These are phyloP conservation scores for Thymelicus sylvestris DNA, from an alignment of 2,888 invertebrate species.

Conservation along the genomic window DNA sequence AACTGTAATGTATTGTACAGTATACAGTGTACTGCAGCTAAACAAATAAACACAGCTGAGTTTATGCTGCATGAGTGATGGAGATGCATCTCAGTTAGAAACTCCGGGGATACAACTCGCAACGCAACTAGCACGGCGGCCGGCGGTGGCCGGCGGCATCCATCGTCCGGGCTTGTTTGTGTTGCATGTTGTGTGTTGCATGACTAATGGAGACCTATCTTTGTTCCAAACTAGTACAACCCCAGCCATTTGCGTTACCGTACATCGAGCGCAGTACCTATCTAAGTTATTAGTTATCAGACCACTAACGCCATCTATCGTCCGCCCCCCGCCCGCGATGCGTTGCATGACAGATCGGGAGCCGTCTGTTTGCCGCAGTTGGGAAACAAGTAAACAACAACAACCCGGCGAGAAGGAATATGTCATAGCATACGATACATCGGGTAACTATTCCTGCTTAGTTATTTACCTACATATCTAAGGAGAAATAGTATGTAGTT, in stretches of 20 bases:
- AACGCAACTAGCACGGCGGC: not conserved
- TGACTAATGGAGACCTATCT: conserved; percentile 34
- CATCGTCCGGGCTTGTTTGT: conserved; percentile 25
- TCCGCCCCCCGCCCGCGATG: not conserved
- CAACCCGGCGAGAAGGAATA: conserved; percentile 1
- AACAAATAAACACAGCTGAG: not conserved
- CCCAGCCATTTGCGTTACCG: conserved; percentile 15
- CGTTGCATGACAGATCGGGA: conserved; percentile 20
- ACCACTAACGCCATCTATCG: conserved; percentile 27
- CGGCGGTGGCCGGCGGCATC: not conserved
- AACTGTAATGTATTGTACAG: no score
- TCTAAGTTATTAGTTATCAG: conserved; percentile 15
- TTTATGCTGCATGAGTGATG: conserved; percentile 19
- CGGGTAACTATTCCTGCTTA: not conserved
- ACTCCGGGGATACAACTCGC: conserved; percentile 6
- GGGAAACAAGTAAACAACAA: not conserved
- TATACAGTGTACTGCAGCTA: not conserved
- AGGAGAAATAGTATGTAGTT: not conserved
- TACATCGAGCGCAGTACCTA: no score
- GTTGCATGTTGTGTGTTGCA: conserved; percentile 26
- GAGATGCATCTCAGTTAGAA: conserved; percentile 23
- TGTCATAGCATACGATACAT: not conserved
- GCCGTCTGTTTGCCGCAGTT: conserved; percentile 7
- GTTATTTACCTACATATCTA: not conserved
- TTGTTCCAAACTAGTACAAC: conserved; percentile 29